A percentile compares a stretch with the other conserved stretches of the same genome.
Conservation (phyloP, 2,113 vertebrate genomes). For the Erinaceus europaeus region DNA sequence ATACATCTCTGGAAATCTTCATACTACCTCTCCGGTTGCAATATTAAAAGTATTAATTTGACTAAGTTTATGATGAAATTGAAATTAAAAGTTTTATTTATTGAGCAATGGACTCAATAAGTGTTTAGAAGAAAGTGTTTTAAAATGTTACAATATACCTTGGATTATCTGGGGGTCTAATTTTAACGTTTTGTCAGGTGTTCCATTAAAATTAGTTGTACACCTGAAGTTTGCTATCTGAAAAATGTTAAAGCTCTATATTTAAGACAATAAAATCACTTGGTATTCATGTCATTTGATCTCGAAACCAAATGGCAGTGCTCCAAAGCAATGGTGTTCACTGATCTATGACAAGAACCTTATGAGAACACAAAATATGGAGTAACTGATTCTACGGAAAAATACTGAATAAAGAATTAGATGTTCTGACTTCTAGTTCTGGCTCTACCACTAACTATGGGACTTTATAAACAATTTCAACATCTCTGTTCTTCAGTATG, state of each 20-base stretch:
- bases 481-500: not conserved
- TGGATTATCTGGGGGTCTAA: not conserved
- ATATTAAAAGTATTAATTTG: constrained; percentile 14
- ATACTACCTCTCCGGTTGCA: not conserved
- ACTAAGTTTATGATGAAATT: not conserved
- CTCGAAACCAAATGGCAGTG: not conserved
- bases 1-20: not conserved
- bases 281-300: constrained; percentile 28
- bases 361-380: not conserved
- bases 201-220: constrained; percentile 4
- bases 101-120: not conserved
- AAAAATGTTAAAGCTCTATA: not conserved
- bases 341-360: not conserved
- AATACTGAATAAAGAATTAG: not conserved
- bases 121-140: not conserved
- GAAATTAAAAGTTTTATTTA: constrained; percentile 21
- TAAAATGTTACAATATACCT: not conserved
- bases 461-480: not conserved
- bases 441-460: not conserved
- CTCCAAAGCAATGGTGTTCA: not conserved
- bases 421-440: too few species aligned
- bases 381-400: not conserved
- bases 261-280: not conserved
- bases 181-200: not conserved
- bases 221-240: not conserved